Base-by-base conservation (phyloP, 2,113 vertebrate species). In the Sorex araneus region DNA sequence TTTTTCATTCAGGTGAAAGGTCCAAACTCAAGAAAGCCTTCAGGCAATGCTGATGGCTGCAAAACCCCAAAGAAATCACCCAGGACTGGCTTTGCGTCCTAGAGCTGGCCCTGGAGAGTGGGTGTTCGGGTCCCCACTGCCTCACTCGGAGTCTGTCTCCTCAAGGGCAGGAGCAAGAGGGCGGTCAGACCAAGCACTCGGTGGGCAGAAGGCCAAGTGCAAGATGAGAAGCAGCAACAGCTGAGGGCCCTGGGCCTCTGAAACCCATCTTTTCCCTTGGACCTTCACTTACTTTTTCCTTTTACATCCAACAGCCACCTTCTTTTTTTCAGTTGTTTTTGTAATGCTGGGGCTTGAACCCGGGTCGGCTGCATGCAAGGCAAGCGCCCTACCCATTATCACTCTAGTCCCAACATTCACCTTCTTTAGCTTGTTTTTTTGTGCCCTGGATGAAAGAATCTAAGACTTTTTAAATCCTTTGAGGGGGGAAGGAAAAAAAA, bases 181-280 rank as follows among this genome's bases (percentile, higher is more conserved):
- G 27, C 70, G 47, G 71, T 36, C 28, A 91, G 80, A 74, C 28
- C 71, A 60, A 45, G 81, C 67, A 40, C 43, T 50, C 16, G 36
- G 64, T 66, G 30, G 77, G 88, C 87, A 67, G 15, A 73, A 70
- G 70, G 77, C 87, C 94, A 81, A 67, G 21, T 84, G 87, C 85
- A 95, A 91, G 67, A 77, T 82, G 90, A 96, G 91, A 95, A 84
- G 80, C 50, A 13, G 25, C 67, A 91, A 69, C 95, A 93, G 95
- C 85, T 95, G 88, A 93, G 54, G 36, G 67, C 57, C 30, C 36
- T 40, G 34, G 34, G 30, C 34, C 50, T 71, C 30, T 13, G 23
- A 78, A 70, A 19, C 4, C 10, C 50, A 77, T 30, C 54, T 19
- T 90, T 89, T 7, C 4, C 25, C 73, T 86, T 73, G 1, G 64